Evolutionary conservation across 2,797 vertebrate species (phyloP).

Genomic region (Acanthurus tractus): DNA sequence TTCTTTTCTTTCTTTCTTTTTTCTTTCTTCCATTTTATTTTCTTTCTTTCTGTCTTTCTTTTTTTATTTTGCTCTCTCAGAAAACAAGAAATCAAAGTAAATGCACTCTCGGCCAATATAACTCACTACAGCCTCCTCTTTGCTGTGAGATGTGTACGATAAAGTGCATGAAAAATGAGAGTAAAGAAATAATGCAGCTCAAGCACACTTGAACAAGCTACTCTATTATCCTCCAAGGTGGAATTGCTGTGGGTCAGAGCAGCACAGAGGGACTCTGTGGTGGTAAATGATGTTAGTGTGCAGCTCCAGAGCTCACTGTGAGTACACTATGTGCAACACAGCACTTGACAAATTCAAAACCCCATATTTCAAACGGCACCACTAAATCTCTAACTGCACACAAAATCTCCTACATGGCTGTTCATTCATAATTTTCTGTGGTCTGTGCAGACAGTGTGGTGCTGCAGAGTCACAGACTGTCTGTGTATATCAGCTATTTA

Average conservation of each 20-base stretch:
- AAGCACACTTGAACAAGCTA: conserved; percentile 28
- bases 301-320: conserved; percentile 28
- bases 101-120: conserved; percentile 24
- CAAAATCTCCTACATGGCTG: conserved; percentile 1
- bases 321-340: conserved; percentile 1
- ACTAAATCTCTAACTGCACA: conserved; percentile 3
- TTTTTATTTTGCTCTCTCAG: neutral
- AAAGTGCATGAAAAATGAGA: conserved; percentile 25
- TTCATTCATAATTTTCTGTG: conserved; percentile 57
- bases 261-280: conserved; percentile 43
- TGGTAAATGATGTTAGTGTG: conserved; percentile 43
- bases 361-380: conserved; percentile 24
- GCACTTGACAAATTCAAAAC: conserved; percentile 18
- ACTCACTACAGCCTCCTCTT: conserved; percentile 12
- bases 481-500: conserved; percentile 61
- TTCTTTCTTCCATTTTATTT: neutral
- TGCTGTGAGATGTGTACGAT: conserved; percentile 20
- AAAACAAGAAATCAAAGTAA: conserved; percentile 19
- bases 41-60: conserved; percentile 7
- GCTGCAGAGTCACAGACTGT: conserved; percentile 40
- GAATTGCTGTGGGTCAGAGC: conserved; percentile 45
- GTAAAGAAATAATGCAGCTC: conserved; percentile 45
- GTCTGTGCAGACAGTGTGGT: conserved; percentile 24
- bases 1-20: neutral
- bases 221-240: conserved; percentile 50